phyloP scores from a whole-genome alignment of 2,797 vertebrate species.

The Alca torda region DNA sequence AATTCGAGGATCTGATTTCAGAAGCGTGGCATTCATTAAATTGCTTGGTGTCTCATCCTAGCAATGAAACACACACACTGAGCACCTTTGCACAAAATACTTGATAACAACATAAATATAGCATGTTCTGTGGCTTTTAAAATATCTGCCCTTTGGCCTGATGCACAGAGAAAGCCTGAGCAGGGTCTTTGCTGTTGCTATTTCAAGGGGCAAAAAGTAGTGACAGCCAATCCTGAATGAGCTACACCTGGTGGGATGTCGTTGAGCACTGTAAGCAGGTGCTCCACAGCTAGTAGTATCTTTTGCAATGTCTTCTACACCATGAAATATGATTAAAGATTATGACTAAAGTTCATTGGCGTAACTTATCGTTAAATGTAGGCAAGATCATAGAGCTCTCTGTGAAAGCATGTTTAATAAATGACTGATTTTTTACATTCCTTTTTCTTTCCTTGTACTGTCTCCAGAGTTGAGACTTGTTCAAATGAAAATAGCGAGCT shows the following conservation, averaged over 20 bases:
- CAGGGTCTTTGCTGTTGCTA: not conserved
- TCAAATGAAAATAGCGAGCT: conserved; percentile 95
- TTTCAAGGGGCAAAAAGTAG: not conserved
- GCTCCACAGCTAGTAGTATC: not conserved
- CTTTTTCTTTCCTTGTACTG: not conserved
- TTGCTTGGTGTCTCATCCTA: not conserved
- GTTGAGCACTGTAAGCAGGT: not conserved
- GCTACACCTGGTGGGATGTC: not conserved
- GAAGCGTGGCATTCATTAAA: not conserved
- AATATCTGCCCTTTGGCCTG: not conserved
- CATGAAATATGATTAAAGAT: not conserved
- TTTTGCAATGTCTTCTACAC: not conserved
- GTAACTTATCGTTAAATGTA: not conserved
- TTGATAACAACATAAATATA: not conserved
- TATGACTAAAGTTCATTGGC: not conserved
- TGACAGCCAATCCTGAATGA: not conserved
- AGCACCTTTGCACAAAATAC: not conserved
- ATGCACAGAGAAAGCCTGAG: not conserved
- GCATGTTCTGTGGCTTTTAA: not conserved
- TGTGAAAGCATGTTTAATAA: not conserved
- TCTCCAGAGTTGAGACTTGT: conserved; percentile 92
- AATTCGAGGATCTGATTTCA: not conserved
- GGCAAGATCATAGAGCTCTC: not conserved
- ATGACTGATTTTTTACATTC: not conserved
- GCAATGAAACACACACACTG: not conserved